A percentile compares a stretch with the other conserved stretches of the same genome.
These are phyloP conservation scores for Psilopogon haemacephalus DNA, from an alignment of 2,113 vertebrate genomes.

Conservation along the genomic window DNA sequence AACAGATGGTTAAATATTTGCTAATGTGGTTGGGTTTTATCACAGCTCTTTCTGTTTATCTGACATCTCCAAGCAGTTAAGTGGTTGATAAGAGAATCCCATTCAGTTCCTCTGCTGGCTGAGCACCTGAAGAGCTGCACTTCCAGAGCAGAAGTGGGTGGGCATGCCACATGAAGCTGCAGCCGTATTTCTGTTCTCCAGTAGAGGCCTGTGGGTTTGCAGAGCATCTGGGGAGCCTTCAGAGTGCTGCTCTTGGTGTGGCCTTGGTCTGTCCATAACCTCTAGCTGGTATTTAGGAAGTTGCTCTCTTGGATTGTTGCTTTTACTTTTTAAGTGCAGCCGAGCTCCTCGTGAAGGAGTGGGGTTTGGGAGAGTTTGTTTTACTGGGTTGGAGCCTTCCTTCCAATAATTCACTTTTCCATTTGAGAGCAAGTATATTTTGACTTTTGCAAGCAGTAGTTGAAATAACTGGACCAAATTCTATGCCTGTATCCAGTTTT, in stretches of 20 bases:
- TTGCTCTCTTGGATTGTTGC: neutral
- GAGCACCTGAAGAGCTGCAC: conserved; percentile 60
- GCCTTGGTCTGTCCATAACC: neutral
- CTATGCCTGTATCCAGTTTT: neutral
- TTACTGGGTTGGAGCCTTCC: neutral
- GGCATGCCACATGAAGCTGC: neutral
- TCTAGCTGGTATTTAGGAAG: neutral
- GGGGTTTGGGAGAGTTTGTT: neutral
- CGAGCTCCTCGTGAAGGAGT: neutral
- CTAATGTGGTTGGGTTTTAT: conserved; percentile 73
- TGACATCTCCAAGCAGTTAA: conserved; percentile 70
- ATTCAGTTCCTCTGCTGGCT: conserved; percentile 55
- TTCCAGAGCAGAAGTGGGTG: conserved; percentile 41
- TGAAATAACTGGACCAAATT: neutral
- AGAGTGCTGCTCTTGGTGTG: neutral
- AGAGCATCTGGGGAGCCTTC: neutral
- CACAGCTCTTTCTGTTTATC: conserved; percentile 72
- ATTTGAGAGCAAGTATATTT: neutral
- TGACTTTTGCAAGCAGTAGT: neutral
- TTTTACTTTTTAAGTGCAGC: neutral
- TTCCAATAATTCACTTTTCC: neutral
- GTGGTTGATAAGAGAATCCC: conserved; percentile 73
- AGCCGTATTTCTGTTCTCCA: neutral
- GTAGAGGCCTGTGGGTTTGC: neutral
- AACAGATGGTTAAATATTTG: conserved; percentile 80